Evolutionary conservation across 2,888 invertebrate species (phyloP).

Genomic region (Lycia hirtaria): DNA sequence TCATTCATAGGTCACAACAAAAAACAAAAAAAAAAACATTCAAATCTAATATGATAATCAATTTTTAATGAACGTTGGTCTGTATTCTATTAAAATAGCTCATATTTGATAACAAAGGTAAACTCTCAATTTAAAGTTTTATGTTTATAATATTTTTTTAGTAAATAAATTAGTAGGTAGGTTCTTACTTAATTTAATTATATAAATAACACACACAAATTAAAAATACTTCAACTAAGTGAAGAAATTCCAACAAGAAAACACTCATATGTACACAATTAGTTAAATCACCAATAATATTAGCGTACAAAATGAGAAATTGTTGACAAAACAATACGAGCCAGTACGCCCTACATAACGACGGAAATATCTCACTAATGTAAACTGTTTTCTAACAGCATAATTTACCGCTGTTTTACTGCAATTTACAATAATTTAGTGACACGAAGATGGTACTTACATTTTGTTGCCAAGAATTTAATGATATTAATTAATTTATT

Average conservation of each 20-base stretch:
- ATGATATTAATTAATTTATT: too few species aligned
- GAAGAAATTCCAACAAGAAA: neutral
- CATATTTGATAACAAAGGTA: too few species aligned
- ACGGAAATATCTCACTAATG: constrained; percentile 21
- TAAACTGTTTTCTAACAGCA: constrained; percentile 23
- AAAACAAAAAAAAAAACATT: too few species aligned
- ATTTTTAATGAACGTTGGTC: too few species aligned
- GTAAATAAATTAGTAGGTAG: too few species aligned
- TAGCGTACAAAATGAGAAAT: constrained; percentile 6
- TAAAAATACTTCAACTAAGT: neutral
- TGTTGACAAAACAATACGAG: constrained; percentile 30
- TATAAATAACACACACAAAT: neutral
- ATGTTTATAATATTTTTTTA: too few species aligned
- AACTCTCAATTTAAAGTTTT: too few species aligned
- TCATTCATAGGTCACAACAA: too few species aligned
- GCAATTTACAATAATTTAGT: neutral
- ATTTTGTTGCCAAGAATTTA: too few species aligned
- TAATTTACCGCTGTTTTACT: constrained; percentile 9
- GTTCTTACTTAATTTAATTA: neutral
- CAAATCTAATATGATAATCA: too few species aligned
- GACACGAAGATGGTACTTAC: too few species aligned
- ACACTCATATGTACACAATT: constrained; percentile 12
- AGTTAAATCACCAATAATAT: constrained; percentile 9
- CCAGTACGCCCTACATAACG: constrained; percentile 15
- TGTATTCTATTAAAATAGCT: too few species aligned